phyloP scores from a whole-genome alignment of 1,140 invertebrate genomes.

The Vollenhovia emeryi region DNA sequence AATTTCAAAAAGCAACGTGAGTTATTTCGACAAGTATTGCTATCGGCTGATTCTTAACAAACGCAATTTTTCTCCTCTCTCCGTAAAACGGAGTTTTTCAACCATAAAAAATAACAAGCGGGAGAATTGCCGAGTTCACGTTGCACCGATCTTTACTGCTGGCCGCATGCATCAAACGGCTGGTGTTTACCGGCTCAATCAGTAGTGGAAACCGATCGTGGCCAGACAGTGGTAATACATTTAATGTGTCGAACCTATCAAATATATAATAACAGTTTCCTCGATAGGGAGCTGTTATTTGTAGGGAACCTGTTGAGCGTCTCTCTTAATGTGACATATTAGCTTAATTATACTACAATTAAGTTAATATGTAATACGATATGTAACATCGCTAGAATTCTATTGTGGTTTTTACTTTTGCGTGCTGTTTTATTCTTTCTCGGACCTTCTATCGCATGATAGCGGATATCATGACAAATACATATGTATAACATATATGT shows the following conservation, averaged over 20 bases:
- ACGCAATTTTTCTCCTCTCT: background rate
- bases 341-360: background rate
- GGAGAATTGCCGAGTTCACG: background rate
- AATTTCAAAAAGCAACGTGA: background rate
- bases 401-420: background rate
- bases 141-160: background rate
- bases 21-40: background rate
- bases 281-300: background rate
- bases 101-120: conserved; percentile 4
- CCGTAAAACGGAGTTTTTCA: background rate
- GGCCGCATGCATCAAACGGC: background rate
- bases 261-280: conserved; percentile 6
- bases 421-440: background rate
- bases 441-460: background rate
- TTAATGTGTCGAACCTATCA: background rate
- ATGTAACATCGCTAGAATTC: background rate
- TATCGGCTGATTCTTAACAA: conserved; percentile 8
- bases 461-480: background rate
- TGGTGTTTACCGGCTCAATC: conserved; percentile 5
- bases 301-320: background rate
- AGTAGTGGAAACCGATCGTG: conserved; percentile 22
- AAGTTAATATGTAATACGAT: too few species aligned
- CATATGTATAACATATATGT: background rate
- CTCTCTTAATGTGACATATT: background rate
- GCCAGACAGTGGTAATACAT: conserved; percentile 21